Base-by-base conservation (phyloP, 2,888 invertebrate genomes). In the Notocelia uddmanniana region DNA sequence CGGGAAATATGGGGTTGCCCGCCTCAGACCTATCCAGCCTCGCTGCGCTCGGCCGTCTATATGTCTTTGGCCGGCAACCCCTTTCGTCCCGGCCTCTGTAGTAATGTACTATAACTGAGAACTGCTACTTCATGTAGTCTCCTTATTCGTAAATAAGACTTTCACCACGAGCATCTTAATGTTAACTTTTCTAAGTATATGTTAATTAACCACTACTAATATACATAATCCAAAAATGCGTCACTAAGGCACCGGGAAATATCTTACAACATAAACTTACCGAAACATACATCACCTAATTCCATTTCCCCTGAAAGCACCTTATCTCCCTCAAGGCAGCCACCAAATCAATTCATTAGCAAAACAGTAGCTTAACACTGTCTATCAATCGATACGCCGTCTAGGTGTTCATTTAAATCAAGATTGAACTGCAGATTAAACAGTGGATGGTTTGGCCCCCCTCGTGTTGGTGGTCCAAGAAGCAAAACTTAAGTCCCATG, bases 391-490 rank as follows among this genome's bases (percentile, higher is more conserved):
- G 85, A 89, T 88, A 87, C 85, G 82, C 79, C 77, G 83, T 83
- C 87, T 90, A 89, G 89, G 91, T 90, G 90, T 91, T 90, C 92
- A 91, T 91, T 92, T 91, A 89, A 89, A 85, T 90, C 88, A 89
- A 92, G 90, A 91, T 92, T 87, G 87, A 85, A 88, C 89, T 88
- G 83, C 75, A 89, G 92, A 92, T 92, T 90, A 90, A 87, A 87
- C 86, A 87, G 85, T 83, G 83, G 84, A 86, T 87, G 87, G 85
- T 84, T 83, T 83, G 81, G 66, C 80, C 83, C 82, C 86, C 84
- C 82, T 79, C 75, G 74, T 31, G 71, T 57, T 71, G 58, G 69
- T 80, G 84, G 82, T 76, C 58, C 73, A 81, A 79, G 74, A 70
- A 8, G 50, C n/a, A 6, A 31, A 31, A 31, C 31, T 31, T 31